Percentiles rank a stretch among this genome's conserved stretches.
Evolutionary conservation across 1,140 invertebrate genomes (phyloP).

Genomic region (Drosophila nigrodunni): DNA sequence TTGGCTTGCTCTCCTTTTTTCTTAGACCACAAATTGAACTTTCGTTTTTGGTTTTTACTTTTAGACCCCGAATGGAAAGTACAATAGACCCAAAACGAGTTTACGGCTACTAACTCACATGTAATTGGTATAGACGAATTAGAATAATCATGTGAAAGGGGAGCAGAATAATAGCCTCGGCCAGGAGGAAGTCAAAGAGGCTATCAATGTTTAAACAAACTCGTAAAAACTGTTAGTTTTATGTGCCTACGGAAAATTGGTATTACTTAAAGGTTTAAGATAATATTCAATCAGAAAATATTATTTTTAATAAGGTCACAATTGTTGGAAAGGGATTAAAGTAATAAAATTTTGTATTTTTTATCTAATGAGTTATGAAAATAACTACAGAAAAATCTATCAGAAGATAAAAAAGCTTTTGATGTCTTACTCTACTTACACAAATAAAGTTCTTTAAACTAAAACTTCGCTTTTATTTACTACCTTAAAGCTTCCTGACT

Average conservation of each 20-base stretch:
- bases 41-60: slow-evolving; percentile 77
- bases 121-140: slow-evolving; percentile 44
- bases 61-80: slow-evolving; percentile 61
- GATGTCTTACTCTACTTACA: no score
- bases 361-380: neutral
- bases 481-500: slow-evolving; percentile 14
- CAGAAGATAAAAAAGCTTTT: neutral
- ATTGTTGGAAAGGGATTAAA: neutral
- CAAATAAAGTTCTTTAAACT: neutral
- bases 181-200: slow-evolving; percentile 31
- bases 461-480: neutral
- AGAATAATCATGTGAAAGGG: slow-evolving; percentile 36
- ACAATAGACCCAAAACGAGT: slow-evolving; percentile 46
- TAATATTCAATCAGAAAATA: slow-evolving; percentile 11
- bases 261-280: neutral
- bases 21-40: slow-evolving; percentile 61
- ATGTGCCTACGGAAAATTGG: neutral
- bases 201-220: slow-evolving; percentile 10
- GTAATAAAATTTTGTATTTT: neutral
- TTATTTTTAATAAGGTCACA: neutral
- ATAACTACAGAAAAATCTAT: neutral
- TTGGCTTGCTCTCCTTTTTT: neutral
- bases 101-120: slow-evolving; percentile 12
- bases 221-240: slow-evolving; percentile 22
- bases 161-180: slow-evolving; percentile 24